These are phyloP conservation scores for Drosophila rubida DNA, from an alignment of 2,888 invertebrate genomes.

Conservation along the genomic window DNA sequence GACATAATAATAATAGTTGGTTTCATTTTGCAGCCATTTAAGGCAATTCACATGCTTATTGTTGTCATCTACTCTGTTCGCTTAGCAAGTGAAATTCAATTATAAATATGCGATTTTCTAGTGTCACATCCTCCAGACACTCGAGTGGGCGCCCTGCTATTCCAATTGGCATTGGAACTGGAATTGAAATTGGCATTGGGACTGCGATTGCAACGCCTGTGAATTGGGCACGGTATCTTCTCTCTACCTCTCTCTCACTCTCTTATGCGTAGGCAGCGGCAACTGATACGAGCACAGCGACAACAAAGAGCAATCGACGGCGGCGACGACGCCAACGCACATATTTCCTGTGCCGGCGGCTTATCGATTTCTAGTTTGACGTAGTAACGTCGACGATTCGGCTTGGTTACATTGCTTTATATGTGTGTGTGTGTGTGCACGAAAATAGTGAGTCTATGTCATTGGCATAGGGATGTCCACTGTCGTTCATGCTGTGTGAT, in stretches of 20 bases:
- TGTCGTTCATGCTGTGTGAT: background rate
- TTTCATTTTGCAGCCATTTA: slow-evolving; percentile 18
- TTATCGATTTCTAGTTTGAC: slow-evolving; percentile 66
- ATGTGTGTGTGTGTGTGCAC: background rate
- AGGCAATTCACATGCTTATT: slow-evolving; percentile 22
- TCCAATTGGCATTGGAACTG: background rate
- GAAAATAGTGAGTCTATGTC: background rate
- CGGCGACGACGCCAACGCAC: slow-evolving; percentile 51
- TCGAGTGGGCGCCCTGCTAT: background rate
- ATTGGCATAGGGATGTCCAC: slow-evolving; percentile 28
- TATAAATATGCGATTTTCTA: slow-evolving; percentile 29
- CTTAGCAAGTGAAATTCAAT: slow-evolving; percentile 50
- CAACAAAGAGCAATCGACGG: slow-evolving; percentile 29
- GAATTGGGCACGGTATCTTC: background rate
- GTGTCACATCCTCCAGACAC: slow-evolving; percentile 18
- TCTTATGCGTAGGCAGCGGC: slow-evolving; percentile 41
- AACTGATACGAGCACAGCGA: slow-evolving; percentile 45
- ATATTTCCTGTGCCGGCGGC: slow-evolving; percentile 44
- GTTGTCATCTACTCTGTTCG: slow-evolving; percentile 10
- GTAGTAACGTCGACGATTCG: slow-evolving; percentile 36
- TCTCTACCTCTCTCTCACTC: background rate
- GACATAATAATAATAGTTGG: slow-evolving; percentile 6
- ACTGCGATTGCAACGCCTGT: slow-evolving; percentile 6
- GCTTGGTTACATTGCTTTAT: slow-evolving; percentile 40
- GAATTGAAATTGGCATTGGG: background rate